Conservation (phyloP, 2,797 vertebrate genomes). For the Pantherophis alleghaniensis region DNA sequence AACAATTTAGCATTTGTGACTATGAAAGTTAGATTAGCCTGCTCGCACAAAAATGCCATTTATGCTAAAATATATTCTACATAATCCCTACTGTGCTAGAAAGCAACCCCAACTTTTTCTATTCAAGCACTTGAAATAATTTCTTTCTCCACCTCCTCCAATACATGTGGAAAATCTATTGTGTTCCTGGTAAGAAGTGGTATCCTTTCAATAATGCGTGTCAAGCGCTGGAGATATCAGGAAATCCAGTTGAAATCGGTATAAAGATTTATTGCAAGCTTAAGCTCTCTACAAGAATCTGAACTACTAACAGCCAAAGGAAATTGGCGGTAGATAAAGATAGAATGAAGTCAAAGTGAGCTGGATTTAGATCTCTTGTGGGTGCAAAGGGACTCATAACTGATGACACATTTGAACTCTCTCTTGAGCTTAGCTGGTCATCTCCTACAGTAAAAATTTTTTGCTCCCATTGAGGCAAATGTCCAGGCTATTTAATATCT, state of each 20-base stretch:
- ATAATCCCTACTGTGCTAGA: not conserved
- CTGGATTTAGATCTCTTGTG: no score
- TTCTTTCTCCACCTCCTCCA: not conserved
- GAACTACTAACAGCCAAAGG: no score
- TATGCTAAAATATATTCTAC: not conserved
- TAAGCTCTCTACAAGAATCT: no score
- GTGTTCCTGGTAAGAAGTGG: not conserved
- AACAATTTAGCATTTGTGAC: not conserved
- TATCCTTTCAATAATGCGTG: not conserved
- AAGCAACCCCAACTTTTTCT: not conserved
- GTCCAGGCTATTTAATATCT: not conserved
- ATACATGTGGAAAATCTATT: not conserved
- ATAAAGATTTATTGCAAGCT: no score
- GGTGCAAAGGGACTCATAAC: not conserved
- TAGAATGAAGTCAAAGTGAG: no score
- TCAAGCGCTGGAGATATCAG: no score
- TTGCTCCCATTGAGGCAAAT: not conserved
- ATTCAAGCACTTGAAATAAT: not conserved
- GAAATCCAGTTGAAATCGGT: no score
- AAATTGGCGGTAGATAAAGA: no score
- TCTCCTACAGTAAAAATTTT: not conserved
- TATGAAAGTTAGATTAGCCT: not conserved
- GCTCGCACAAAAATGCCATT: not conserved
- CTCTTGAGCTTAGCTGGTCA: not conserved
- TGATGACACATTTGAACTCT: not conserved